A percentile compares a stretch with the other conserved stretches of the same genome.
These are phyloP conservation scores for Morbakka virulenta DNA, from an alignment of 30 jellyfish, hydroid and myxozoan genomes.

Conservation along the genomic window DNA sequence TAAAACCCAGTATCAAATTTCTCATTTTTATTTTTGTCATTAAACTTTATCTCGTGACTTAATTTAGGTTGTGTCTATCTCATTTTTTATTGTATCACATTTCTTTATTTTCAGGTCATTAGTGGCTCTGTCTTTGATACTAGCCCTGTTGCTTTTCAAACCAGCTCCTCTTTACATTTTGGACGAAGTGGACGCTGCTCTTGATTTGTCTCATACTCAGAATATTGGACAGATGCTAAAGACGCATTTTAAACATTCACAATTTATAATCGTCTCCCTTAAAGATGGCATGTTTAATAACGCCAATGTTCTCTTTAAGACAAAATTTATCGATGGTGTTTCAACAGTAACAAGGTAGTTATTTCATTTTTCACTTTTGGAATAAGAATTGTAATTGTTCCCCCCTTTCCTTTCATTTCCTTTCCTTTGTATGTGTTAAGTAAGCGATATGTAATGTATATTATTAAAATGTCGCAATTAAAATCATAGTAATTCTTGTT, in stretches of 20 bases:
- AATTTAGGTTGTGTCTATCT: no score
- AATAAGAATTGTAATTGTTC: no score
- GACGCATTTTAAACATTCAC: constrained; percentile 93
- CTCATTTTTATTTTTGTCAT: no score
- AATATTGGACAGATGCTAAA: constrained; percentile 98
- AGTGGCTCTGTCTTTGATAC: constrained; percentile 95
- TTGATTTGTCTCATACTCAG: constrained; percentile 98
- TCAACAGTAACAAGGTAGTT: constrained; percentile 92
- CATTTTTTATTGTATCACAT: no score
- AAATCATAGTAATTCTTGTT: no score
- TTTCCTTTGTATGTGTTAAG: no score
- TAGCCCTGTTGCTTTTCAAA: constrained; percentile 89
- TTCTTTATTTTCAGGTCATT: constrained; percentile 68
- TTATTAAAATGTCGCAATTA: no score
- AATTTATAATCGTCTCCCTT: constrained; percentile 94
- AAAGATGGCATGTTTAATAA: constrained; percentile 99
- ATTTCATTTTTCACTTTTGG: no score
- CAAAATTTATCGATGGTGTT: constrained; percentile 95
- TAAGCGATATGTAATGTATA: no score
- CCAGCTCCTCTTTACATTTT: constrained; percentile 99
- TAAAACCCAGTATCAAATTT: no score
- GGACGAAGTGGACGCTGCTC: constrained; percentile 99
- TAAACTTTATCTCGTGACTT: no score
- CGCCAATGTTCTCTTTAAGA: constrained; percentile 96
- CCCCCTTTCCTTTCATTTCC: no score